Evolutionary conservation across 2,888 invertebrate species (phyloP), one percentile per base, ranked within the genome.

Genomic region (Melieria picta): DNA sequence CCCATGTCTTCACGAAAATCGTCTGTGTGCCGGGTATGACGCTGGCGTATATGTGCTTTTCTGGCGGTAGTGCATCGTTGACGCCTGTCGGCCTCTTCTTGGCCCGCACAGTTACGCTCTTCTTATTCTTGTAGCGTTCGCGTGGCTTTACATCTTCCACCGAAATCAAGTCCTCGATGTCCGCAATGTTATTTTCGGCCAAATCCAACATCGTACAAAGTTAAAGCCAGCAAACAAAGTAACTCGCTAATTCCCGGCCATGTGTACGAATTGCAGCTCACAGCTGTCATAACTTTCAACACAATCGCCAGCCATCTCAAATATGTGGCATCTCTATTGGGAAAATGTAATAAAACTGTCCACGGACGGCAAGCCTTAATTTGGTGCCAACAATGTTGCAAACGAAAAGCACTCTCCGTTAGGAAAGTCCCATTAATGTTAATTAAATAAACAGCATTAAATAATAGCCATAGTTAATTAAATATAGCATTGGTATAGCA

Each of bases 1-100:
- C 98, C 98, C 98, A 98, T 71, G 98, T 98, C 87, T 96, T 96
- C 2, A 98, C 90, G 80, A 92, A 96, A 61, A 97, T 90, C 60
- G 89, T 91, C 86, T 94, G 92, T 0, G 94, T 94, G 1, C 96
- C 91, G 80, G 91, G 91, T 43, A 91, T 90, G 63, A 91, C 88
- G 84, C 90, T 91, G 78, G 90, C 89, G 70, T 90, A 82, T 66
- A 90, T 86, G 69, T 88, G 83, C 79, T 88, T 89, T 83, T 89
- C 89, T 3, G 60, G 72, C 2, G 42, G 63, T 0, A 61, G 73
- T 9, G 67, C 74, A 6, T 61, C 65, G 5, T 45, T 1, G 46
- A 65, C 52, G 65, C n/a, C 4, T 9, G 78, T 70, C 66, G 74
- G 74, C 7, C 88, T 88, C 81, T 89, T 91, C 77, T 88, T 91